A percentile compares a stretch with the other conserved stretches of the same genome.
Evolutionary conservation across 2,113 vertebrate species (phyloP).

Genomic region (Mirounga angustirostris): DNA sequence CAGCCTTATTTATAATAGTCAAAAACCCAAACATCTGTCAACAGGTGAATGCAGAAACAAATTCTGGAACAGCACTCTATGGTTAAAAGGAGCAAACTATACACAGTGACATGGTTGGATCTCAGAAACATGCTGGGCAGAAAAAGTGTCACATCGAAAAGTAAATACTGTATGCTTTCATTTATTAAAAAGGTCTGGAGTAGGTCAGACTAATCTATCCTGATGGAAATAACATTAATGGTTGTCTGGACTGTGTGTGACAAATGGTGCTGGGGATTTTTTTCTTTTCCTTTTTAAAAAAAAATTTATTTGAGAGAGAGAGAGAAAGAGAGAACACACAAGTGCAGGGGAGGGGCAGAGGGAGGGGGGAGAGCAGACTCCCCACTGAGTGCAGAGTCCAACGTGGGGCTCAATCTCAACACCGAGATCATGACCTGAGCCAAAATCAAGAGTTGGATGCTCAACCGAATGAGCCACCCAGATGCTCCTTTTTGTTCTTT

Average conservation of each 20-base stretch:
- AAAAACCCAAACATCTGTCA: background rate
- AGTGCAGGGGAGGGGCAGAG: background rate
- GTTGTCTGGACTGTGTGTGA: background rate
- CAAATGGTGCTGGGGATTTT: background rate
- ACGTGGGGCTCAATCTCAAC: background rate
- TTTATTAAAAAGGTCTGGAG: background rate
- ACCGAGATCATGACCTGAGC: background rate
- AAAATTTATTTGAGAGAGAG: background rate
- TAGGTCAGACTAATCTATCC: background rate
- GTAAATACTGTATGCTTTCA: background rate
- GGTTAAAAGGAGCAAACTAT: background rate
- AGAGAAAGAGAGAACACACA: background rate
- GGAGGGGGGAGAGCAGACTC: background rate
- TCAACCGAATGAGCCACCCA: background rate
- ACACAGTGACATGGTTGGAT: background rate
- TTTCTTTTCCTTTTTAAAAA: background rate
- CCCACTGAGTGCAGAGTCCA: background rate
- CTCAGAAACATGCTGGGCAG: background rate
- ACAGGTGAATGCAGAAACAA: background rate
- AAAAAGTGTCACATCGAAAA: background rate
- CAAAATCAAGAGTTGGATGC: background rate
- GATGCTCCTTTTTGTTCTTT: background rate
- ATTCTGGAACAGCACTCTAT: background rate
- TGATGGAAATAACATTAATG: background rate
- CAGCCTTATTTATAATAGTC: background rate